These are phyloP conservation scores for Scalopus aquaticus DNA, from an alignment of 2,113 vertebrate species.

Conservation along the genomic window DNA sequence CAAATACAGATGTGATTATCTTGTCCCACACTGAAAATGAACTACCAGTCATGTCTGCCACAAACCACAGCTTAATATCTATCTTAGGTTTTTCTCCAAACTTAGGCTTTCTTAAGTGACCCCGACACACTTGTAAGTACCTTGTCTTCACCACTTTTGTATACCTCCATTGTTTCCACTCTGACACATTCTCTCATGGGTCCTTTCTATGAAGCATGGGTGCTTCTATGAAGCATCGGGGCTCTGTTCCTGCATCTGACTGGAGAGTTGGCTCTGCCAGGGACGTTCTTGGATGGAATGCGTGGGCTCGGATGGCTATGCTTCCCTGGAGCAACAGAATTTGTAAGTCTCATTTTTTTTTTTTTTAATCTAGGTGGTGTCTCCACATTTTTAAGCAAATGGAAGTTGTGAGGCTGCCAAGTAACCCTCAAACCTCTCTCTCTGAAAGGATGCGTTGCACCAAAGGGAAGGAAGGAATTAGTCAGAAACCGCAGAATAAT, in stretches of 20 bases:
- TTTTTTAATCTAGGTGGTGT: not conserved
- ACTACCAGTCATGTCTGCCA: not conserved
- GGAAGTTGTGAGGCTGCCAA: slow-evolving; percentile 17
- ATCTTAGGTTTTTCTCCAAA: not conserved
- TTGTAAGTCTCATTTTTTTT: not conserved
- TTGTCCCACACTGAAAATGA: not conserved
- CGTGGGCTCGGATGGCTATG: not conserved
- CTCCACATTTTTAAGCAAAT: slow-evolving; percentile 55
- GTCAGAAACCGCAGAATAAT: slow-evolving; percentile 52
- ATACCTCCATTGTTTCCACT: not conserved
- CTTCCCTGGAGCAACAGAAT: not conserved
- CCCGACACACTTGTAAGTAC: not conserved
- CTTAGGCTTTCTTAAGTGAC: not conserved
- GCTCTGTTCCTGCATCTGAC: not conserved
- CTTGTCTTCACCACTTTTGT: not conserved
- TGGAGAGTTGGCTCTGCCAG: not conserved
- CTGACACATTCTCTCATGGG: not conserved
- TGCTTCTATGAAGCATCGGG: not conserved
- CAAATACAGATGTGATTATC: not conserved
- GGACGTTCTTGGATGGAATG: slow-evolving; percentile 6
- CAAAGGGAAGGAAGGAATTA: slow-evolving; percentile 59
- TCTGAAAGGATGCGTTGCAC: not conserved
- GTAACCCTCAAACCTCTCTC: slow-evolving; percentile 33
- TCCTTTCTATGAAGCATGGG: not conserved
- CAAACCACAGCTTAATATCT: not conserved